These are phyloP conservation scores for Podarcis raffonei DNA, from an alignment of 2,113 vertebrate genomes.

Conservation along the genomic window DNA sequence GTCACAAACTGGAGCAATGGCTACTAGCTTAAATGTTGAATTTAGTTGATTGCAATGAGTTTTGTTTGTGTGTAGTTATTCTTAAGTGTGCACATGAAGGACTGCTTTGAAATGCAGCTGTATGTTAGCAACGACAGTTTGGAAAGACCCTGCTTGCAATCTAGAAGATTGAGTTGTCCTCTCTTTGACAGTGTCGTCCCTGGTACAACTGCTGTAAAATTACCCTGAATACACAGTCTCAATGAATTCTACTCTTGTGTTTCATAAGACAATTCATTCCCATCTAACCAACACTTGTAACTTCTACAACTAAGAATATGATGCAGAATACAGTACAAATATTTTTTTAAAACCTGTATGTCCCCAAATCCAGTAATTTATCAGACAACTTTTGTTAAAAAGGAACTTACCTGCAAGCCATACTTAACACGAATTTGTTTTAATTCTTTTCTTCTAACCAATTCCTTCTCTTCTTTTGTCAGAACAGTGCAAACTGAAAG, in stretches of 20 bases:
- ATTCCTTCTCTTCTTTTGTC: slow-evolving; percentile 92
- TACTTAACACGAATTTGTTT: slow-evolving; percentile 97
- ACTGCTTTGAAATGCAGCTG: neutral
- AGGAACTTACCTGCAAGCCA: slow-evolving; percentile 90
- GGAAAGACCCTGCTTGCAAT: neutral
- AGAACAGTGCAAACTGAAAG: slow-evolving; percentile 78
- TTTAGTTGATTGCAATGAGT: too few species aligned
- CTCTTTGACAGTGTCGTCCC: neutral
- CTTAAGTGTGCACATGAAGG: neutral
- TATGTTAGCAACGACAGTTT: neutral
- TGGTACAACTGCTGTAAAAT: neutral
- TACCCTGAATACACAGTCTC: neutral
- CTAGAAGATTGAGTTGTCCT: neutral
- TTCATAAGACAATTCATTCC: neutral
- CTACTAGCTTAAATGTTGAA: neutral
- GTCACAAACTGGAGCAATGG: neutral
- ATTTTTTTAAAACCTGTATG: neutral
- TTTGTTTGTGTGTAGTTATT: too few species aligned
- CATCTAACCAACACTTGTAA: neutral
- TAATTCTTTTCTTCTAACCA: slow-evolving; percentile 90
- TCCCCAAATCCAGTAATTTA: neutral
- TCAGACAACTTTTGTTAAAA: neutral
- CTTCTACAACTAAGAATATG: neutral
- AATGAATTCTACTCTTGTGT: neutral
- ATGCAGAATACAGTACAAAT: neutral